phyloP scores from a whole-genome alignment of 2,113 vertebrate genomes.

The Halcyon malimbica region DNA sequence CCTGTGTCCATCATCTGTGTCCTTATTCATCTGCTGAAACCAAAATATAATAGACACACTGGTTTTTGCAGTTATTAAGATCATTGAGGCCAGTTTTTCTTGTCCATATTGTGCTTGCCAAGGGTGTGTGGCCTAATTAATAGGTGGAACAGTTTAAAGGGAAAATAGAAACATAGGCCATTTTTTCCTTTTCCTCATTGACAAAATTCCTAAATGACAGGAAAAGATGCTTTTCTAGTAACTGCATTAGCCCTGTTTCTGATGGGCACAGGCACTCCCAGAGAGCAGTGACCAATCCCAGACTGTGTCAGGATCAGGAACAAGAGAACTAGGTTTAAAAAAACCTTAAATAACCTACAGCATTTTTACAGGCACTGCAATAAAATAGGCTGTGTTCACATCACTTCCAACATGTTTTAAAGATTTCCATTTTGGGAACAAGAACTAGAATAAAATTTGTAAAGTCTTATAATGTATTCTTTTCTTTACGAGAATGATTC shows the following conservation, averaged over 20 bases:
- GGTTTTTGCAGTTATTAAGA: neutral
- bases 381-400: neutral
- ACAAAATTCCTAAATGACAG: neutral
- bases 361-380: neutral
- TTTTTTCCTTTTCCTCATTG: neutral
- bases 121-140: neutral
- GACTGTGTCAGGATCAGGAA: neutral
- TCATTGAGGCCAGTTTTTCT: neutral
- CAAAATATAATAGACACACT: neutral
- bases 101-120: neutral
- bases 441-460: neutral
- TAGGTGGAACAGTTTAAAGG: neutral
- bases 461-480: neutral
- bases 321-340: neutral
- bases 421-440: neutral
- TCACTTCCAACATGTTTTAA: neutral
- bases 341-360: neutral
- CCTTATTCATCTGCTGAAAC: neutral
- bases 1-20: neutral
- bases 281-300: neutral
- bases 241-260: neutral
- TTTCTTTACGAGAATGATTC: neutral
- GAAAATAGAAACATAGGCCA: neutral
- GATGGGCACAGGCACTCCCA: neutral
- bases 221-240: neutral